Percentiles rank a stretch among this genome's conserved stretches.
These are phyloP conservation scores for Hybognathus amarus DNA, from an alignment of 2,797 vertebrate species.

Conservation along the genomic window DNA sequence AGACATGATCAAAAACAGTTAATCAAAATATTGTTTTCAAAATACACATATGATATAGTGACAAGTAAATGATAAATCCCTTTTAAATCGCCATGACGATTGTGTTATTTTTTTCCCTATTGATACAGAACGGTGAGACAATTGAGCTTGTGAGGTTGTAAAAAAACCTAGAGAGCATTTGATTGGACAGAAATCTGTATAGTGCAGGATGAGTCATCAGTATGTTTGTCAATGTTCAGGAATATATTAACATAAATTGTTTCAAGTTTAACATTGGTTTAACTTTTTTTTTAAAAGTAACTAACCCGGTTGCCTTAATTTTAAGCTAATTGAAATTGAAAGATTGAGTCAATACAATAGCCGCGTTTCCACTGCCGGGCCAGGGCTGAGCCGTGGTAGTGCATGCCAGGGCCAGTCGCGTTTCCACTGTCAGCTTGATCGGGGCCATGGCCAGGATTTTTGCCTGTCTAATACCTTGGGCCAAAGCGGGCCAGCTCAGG, in stretches of 20 bases:
- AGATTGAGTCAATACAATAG: no score
- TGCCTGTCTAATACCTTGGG: no score
- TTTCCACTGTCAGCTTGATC: no score
- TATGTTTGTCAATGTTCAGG: not conserved
- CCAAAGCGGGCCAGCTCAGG: no score
- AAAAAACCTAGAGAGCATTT: not conserved
- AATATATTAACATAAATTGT: not conserved
- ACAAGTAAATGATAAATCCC: not conserved
- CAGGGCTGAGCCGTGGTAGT: no score
- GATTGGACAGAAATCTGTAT: not conserved
- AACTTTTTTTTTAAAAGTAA: no score
- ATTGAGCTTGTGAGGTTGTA: not conserved
- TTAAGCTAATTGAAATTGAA: no score
- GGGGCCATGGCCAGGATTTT: no score
- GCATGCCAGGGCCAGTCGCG: no score
- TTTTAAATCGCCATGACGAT: not conserved
- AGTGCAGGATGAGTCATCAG: conserved; percentile 1
- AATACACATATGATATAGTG: no score
- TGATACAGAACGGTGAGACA: not conserved
- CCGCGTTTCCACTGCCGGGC: no score
- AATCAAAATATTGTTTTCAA: not conserved
- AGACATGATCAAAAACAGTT: not conserved
- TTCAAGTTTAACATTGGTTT: not conserved
- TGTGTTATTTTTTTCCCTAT: not conserved
- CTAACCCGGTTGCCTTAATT: no score